Evolutionary conservation across 2,797 vertebrate genomes (phyloP).

Genomic region (Melanotaenia parkinsoni): DNA sequence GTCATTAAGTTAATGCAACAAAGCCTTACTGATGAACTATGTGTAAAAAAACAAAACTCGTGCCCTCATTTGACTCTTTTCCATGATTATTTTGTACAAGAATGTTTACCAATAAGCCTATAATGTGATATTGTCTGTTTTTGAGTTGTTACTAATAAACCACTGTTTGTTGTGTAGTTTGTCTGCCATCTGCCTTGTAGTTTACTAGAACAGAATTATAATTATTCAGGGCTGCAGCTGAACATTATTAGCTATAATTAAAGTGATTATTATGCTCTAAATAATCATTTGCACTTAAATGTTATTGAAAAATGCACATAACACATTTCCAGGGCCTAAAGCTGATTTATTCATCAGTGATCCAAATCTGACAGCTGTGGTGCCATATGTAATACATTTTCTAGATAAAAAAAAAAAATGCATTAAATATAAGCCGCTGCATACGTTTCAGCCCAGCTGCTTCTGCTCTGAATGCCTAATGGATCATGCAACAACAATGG

Average conservation of each 20-base stretch:
- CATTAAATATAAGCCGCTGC: neutral
- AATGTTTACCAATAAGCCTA: constrained; percentile 46
- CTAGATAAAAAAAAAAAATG: neutral
- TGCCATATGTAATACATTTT: neutral
- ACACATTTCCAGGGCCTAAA: neutral
- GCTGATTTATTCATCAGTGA: neutral
- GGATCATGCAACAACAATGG: neutral
- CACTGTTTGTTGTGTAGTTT: constrained; percentile 32
- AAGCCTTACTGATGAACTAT: constrained; percentile 53
- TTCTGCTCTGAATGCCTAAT: neutral
- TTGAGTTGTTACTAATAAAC: constrained; percentile 71
- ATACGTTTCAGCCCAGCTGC: neutral
- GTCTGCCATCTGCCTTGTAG: neutral
- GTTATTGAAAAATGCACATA: neutral
- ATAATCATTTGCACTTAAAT: neutral
- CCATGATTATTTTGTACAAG: constrained; percentile 10
- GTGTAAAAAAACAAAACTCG: constrained; percentile 21
- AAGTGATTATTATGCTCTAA: neutral
- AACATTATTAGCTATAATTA: neutral
- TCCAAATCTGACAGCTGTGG: neutral
- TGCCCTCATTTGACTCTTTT: constrained; percentile 45
- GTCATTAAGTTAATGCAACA: constrained; percentile 52
- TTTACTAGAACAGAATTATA: neutral
- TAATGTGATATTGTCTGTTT: constrained; percentile 27
- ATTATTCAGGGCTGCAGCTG: neutral